phyloP scores from a whole-genome alignment of 2,797 vertebrate species.

The Phrynocephalus vlangalii region DNA sequence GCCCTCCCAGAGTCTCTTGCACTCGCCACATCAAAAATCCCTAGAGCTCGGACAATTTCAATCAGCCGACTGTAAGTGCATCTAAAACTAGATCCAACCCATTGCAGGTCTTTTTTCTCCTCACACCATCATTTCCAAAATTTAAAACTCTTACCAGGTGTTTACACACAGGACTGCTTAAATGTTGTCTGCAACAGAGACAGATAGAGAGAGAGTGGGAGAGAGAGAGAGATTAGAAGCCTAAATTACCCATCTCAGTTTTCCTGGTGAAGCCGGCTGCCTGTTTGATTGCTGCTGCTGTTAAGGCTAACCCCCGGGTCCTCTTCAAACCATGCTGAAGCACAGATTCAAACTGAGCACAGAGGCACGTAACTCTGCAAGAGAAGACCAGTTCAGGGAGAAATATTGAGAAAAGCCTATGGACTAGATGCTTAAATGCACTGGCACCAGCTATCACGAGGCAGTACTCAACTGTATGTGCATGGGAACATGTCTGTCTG shows the following conservation, averaged over 20 bases:
- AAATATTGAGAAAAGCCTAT: neutral
- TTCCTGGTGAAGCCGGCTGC: slow-evolving; percentile 94
- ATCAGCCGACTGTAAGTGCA: neutral
- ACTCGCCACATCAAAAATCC: no score
- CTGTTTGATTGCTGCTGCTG: slow-evolving; percentile 95
- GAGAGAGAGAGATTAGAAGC: neutral
- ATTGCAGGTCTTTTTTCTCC: neutral
- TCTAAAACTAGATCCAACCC: neutral
- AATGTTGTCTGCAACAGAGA: neutral
- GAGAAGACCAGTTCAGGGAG: slow-evolving; percentile 45
- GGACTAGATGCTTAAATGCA: neutral
- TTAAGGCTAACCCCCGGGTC: slow-evolving; percentile 91
- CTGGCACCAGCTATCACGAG: neutral
- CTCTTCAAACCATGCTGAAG: slow-evolving; percentile 96
- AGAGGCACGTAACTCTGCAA: slow-evolving; percentile 95
- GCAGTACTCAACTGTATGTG: no score
- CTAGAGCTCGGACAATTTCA: neutral
- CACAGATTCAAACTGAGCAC: slow-evolving; percentile 95
- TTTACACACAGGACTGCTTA: neutral
- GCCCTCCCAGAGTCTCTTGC: no score
- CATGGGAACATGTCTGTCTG: neutral
- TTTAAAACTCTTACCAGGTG: neutral
- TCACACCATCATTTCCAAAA: neutral
- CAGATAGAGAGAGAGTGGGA: fast-evolving
- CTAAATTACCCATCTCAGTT: slow-evolving; percentile 87